phyloP scores from a whole-genome alignment of 2,888 invertebrate genomes.

The Plebejus anna region DNA sequence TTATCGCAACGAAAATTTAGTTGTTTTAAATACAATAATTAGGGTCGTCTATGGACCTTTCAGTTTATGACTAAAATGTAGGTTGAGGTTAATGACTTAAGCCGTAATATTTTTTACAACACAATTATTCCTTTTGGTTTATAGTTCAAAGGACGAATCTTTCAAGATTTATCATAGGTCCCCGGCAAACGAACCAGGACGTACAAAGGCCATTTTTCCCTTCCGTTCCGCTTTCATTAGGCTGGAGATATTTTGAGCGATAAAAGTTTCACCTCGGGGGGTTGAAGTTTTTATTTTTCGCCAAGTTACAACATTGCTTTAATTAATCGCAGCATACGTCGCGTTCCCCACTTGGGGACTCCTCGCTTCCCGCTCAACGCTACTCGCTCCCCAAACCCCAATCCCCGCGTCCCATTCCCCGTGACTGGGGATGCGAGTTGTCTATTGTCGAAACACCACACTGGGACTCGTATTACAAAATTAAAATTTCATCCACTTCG shows the following conservation, averaged over 20 bases:
- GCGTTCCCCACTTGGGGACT: not conserved
- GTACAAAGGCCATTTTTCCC: not conserved
- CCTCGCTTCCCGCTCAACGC: not conserved
- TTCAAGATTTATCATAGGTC: not conserved
- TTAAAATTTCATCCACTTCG: constrained; percentile 2
- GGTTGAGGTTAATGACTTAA: too few relatives aligned
- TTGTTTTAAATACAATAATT: too few relatives aligned
- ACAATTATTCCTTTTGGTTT: too few relatives aligned
- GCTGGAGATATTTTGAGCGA: constrained; percentile 1
- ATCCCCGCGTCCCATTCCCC: not conserved
- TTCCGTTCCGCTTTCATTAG: constrained; percentile 5
- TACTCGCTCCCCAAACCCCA: not conserved
- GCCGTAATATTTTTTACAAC: too few relatives aligned
- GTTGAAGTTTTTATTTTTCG: constrained; percentile 2
- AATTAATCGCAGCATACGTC: constrained; percentile 4
- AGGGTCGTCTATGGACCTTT: too few relatives aligned
- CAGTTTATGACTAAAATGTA: too few relatives aligned
- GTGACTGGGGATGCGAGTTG: not conserved
- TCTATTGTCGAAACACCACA: not conserved
- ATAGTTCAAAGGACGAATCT: not conserved
- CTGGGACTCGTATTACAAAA: constrained; percentile 16
- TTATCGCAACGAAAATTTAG: too few relatives aligned
- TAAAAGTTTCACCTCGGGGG: not conserved
- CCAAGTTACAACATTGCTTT: constrained; percentile 6
- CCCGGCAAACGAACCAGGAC: not conserved